Base-by-base conservation (phyloP, 2,888 invertebrate genomes). In the Eucriotettix oculatus region DNA sequence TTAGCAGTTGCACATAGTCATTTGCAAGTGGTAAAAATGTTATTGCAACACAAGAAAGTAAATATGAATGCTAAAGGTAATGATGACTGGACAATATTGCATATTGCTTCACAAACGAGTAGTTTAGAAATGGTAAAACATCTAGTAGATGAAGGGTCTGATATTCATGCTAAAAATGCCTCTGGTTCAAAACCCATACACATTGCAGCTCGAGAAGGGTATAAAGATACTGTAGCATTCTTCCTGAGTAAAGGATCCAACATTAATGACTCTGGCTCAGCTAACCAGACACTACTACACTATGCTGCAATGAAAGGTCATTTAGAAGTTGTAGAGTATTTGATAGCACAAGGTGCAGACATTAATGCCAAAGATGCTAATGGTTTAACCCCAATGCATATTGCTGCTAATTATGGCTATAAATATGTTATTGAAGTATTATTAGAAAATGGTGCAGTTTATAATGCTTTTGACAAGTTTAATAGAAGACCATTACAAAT, bases 91-190 rank as follows among this genome's bases (percentile, higher is more conserved):
- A 61, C 58, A 10, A 12, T 55, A n/a, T 56, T 61, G 41, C 61
- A 61, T 42, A 17, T 59, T 17, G 61, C 61, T 44, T 43, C 42
- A 12, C 42, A 52, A 10, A 1, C 14, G 55, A 59, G 58, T 1
- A 54, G 54, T 52, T 11, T 53, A n/a, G 48, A 61, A 48, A 52
- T 59, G 42, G 56, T 56, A 16, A 48, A 17, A 12, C 16, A 16
- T 17, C 48, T 61, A n/a, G 11, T 59, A 1, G 1, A 44, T 1
- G 11, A 40, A 41, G 42, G 16, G 55, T 10, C 58, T 67, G 41
- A 48, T 64, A 66, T 65, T 53, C 16, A 16, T 48, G 59, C 62
- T 52, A 48, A 29, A 1, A 42, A 57, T 57, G 64, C 62, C n/a
- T 56, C 12, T 57, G 48, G 48, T 48, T 48, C 48, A n/a, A 48